Evolutionary conservation across 1,140 invertebrate species (phyloP), one percentile per base, ranked within the genome.

Genomic region (Campoletis sonorensis): DNA sequence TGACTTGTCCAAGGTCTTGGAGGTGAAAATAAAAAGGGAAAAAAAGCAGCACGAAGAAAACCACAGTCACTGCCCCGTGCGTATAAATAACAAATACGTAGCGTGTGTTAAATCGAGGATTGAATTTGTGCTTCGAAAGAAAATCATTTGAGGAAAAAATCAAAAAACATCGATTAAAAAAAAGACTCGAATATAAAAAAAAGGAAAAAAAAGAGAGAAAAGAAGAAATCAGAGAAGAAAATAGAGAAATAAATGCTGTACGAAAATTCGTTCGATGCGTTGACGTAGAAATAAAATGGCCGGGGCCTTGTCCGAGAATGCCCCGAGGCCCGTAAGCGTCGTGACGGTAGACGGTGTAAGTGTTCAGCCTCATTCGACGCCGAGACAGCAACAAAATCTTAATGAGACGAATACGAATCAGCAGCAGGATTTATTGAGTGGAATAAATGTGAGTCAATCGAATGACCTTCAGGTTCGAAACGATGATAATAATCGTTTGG

Each of bases 281-380:
- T 86, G 87, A 91, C 85, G 87, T 83, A 54, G 51, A 8, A 54
- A 86, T 86, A 89, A 81, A 77, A 91, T 91, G 91, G 90, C 90
- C 85, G 90, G 90, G 88, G 89, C 89, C 83, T 87, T 89, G 84
- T 89, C 89, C 81, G 90, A 90, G 87, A 90, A 89, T 86, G 91
- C 88, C 87, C 90, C 90, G 81, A 88, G 90, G 88, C 89, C 91
- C 30, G 89, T 91, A 81, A 92, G 90, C 84, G 88, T 92, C 61
- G 88, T 91, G 58, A 86, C 88, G 37, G 89, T 91, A 68, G 90
- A 90, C 77, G 88, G 88, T 79, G 85, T 84, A 13, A 81, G 81
- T 68, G 86, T 84, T 26, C 82, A 84, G 16, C 73, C 73, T 18
- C 49, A 77, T 67, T 61, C 77, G 8, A 45, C 40, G 23, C 68